phyloP scores from a whole-genome alignment of 2,888 invertebrate species.

The Melitaea athalia region DNA sequence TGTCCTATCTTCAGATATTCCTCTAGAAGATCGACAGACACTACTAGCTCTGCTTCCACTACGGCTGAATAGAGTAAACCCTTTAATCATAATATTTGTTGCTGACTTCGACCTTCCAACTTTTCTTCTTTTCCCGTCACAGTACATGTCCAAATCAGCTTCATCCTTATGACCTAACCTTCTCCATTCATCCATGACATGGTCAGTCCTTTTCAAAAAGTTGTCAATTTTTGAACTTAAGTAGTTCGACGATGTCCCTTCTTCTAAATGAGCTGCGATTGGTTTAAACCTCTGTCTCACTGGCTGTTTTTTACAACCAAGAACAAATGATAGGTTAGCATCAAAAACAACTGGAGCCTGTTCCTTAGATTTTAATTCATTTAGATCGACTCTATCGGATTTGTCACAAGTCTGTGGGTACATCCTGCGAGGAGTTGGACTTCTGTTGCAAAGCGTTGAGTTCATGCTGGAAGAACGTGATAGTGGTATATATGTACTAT shows the following conservation, averaged over 20 bases:
- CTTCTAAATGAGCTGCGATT: constrained; percentile 88
- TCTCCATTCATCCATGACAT: constrained; percentile 94
- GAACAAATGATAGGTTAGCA: constrained; percentile 89
- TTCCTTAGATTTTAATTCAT: constrained; percentile 85
- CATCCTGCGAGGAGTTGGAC: constrained; percentile 84
- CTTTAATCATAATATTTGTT: constrained; percentile 91
- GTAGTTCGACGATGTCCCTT: constrained; percentile 89
- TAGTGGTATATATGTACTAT: constrained; percentile 68
- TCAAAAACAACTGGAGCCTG: constrained; percentile 91
- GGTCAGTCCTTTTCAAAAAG: constrained; percentile 91
- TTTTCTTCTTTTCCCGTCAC: constrained; percentile 62
- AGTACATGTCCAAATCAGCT: constrained; percentile 63
- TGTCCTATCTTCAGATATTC: constrained; percentile 84
- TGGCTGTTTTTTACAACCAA: constrained; percentile 88
- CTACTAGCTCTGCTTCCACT: constrained; percentile 82
- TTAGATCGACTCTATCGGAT: constrained; percentile 75
- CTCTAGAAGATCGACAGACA: constrained; percentile 75
- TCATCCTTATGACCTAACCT: constrained; percentile 85
- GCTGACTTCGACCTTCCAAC: constrained; percentile 87
- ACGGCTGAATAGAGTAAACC: constrained; percentile 86
- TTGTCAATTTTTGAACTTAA: constrained; percentile 89
- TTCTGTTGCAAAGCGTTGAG: constrained; percentile 66
- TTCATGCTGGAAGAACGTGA: constrained; percentile 72
- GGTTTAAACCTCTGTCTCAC: constrained; percentile 86
- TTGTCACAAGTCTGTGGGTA: constrained; percentile 84